phyloP scores from a whole-genome alignment of 2,113 vertebrate genomes.

The Bambusicola thoracicus region DNA sequence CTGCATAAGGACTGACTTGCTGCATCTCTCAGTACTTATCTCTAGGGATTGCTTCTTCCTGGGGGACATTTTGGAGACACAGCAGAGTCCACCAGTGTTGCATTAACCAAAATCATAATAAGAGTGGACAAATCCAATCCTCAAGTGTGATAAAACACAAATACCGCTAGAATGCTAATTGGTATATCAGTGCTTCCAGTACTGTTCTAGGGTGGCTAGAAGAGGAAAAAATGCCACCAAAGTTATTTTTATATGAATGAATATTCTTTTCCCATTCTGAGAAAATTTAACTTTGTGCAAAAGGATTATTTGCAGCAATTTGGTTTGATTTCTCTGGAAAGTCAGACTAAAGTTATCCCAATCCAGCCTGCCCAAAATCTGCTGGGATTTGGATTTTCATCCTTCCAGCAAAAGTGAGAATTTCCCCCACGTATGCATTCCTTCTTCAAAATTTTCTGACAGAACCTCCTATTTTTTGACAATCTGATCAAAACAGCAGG shows the following conservation, averaged over 20 bases:
- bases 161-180: background rate
- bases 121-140: background rate
- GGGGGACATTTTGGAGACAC: background rate
- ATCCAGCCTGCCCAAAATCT: background rate
- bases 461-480: background rate
- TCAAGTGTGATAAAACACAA: background rate
- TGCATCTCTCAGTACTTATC: background rate
- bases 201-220: background rate
- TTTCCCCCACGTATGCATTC: fast-evolving
- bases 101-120: background rate
- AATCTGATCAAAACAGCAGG: background rate
- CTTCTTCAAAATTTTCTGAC: background rate
- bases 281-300: background rate
- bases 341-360: background rate
- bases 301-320: background rate
- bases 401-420: background rate
- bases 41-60: background rate
- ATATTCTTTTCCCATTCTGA: background rate
- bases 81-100: background rate
- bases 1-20: fast-evolving
- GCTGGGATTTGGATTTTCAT: background rate
- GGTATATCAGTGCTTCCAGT: fast-evolving
- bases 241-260: fast-evolving
- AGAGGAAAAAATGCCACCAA: background rate
- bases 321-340: background rate